phyloP scores from a whole-genome alignment of 2,113 vertebrate genomes.

The Leucosticte australis region DNA sequence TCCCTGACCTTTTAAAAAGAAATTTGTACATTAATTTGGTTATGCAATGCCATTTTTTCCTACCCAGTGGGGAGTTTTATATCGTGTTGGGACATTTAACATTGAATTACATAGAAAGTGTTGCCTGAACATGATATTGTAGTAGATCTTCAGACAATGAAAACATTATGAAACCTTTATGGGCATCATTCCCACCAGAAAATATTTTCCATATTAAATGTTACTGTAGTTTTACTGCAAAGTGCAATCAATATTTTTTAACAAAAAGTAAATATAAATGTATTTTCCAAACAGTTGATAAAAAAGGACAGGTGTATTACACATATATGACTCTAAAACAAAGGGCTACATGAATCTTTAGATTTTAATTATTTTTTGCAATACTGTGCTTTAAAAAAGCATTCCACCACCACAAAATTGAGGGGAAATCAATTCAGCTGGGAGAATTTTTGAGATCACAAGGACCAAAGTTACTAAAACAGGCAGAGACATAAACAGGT shows the following conservation, averaged over 20 bases:
- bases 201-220: not conserved
- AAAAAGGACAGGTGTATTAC: not conserved
- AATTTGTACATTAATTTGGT: not conserved
- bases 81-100: not conserved
- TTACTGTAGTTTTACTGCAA: not conserved
- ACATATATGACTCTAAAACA: not conserved
- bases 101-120: not conserved
- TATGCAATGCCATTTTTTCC: not conserved
- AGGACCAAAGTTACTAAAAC: not conserved
- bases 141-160: not conserved
- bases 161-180: not conserved
- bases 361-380: not conserved
- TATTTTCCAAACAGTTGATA: not conserved
- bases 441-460: not conserved
- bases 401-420: not conserved
- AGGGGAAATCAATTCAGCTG: not conserved
- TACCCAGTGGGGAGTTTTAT: not conserved
- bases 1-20: not conserved
- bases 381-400: not conserved
- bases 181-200: not conserved
- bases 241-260: not conserved
- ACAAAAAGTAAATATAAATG: not conserved
- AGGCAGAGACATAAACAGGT: not conserved
- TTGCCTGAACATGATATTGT: not conserved
- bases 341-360: not conserved